phyloP scores from a whole-genome alignment of 2,113 vertebrate genomes.

The Taurulus bubalis region DNA sequence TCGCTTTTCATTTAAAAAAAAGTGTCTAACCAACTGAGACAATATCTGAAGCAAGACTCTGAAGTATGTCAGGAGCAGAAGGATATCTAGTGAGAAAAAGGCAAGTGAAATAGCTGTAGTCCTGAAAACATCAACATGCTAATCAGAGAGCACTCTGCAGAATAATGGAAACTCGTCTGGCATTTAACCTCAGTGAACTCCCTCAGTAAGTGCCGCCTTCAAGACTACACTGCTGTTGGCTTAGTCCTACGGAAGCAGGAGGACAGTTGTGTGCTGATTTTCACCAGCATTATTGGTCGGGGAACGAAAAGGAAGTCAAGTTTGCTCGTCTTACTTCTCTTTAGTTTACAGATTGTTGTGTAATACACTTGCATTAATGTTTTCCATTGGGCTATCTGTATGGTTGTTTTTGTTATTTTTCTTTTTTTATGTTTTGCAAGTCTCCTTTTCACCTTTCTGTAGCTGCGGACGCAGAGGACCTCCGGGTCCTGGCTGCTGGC shows the following conservation, averaged over 20 bases:
- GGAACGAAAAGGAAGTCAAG: background rate
- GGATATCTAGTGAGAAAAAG: background rate
- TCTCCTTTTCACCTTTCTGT: slow-evolving; percentile 86
- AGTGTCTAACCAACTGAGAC: background rate
- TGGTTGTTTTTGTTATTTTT: background rate
- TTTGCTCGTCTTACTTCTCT: background rate
- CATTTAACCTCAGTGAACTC: slow-evolving; percentile 17
- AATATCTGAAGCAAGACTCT: background rate
- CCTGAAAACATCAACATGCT: slow-evolving; percentile 1
- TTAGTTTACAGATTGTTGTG: background rate
- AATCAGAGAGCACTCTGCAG: slow-evolving; percentile 11
- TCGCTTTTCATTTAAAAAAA: background rate
- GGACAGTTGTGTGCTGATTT: background rate
- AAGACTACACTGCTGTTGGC: background rate
- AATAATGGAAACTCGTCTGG: slow-evolving; percentile 11
- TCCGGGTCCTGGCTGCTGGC: slow-evolving; percentile 83
- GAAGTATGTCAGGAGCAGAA: background rate
- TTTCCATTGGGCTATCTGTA: background rate
- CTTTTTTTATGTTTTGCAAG: background rate
- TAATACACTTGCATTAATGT: background rate
- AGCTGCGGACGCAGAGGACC: slow-evolving; percentile 87
- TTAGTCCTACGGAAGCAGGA: background rate
- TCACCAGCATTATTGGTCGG: background rate
- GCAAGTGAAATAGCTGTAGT: background rate
- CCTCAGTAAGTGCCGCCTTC: slow-evolving; percentile 1